Evolutionary conservation across 2,113 vertebrate genomes (phyloP).

Genomic region (Cephalopterus ornatus): DNA sequence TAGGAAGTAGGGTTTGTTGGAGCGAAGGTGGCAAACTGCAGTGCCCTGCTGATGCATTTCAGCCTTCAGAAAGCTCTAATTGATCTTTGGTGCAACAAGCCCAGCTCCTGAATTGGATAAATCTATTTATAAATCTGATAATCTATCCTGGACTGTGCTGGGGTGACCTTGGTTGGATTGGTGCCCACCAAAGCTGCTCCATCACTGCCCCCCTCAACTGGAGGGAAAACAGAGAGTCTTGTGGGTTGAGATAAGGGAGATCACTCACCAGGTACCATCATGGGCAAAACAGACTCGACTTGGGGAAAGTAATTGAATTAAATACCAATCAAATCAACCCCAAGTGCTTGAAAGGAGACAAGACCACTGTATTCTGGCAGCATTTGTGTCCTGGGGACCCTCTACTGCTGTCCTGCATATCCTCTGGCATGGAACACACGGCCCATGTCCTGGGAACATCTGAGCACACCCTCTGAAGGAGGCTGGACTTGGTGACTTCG

Average conservation of each 20-base stretch:
- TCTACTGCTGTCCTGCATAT: neutral
- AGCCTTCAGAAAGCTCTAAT: neutral
- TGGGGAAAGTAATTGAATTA: neutral
- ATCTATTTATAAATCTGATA: neutral
- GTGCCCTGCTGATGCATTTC: neutral
- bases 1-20: neutral
- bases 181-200: neutral
- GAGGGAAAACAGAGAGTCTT: neutral
- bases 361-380: neutral
- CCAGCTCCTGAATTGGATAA: neutral
- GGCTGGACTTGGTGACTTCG: neutral
- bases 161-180: neutral
- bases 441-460: too few species aligned
- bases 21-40: neutral
- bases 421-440: neutral
- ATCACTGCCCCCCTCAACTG: neutral
- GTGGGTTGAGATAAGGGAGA: neutral
- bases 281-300: neutral
- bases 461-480: neutral
- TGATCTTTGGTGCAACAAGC: neutral
- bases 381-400: neutral
- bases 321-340: neutral
- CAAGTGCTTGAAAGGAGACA: neutral
- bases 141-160: neutral
- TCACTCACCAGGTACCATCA: neutral